Evolutionary conservation across 2,113 vertebrate species (phyloP).

Genomic region (Ptilorrhoa leucosticta): DNA sequence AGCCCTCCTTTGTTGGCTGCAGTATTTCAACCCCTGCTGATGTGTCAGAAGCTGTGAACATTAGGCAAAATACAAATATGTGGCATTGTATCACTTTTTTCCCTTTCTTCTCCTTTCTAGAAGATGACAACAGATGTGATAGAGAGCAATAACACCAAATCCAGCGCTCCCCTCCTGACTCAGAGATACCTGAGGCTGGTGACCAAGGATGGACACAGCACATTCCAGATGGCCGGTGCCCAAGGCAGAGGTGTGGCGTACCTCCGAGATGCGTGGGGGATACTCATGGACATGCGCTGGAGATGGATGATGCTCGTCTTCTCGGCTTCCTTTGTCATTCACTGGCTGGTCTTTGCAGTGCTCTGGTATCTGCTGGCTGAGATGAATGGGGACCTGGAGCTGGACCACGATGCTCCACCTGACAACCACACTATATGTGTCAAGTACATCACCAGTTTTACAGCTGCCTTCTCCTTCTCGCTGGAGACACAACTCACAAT

Average conservation of each 20-base stretch:
- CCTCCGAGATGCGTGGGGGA: slow-evolving; percentile 89
- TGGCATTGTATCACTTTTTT: not conserved
- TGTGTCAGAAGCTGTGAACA: slow-evolving; percentile 55
- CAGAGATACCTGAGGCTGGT: slow-evolving; percentile 81
- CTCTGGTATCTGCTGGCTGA: slow-evolving; percentile 95
- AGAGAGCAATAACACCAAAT: slow-evolving; percentile 77
- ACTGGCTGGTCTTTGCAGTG: slow-evolving; percentile 95
- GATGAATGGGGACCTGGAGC: slow-evolving; percentile 91
- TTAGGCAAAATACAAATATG: slow-evolving; percentile 24
- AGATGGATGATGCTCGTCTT: slow-evolving; percentile 95
- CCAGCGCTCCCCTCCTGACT: slow-evolving; percentile 79
- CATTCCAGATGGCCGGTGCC: slow-evolving; percentile 67
- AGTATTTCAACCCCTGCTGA: slow-evolving; percentile 54
- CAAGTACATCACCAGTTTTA: slow-evolving; percentile 94
- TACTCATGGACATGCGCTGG: slow-evolving; percentile 93
- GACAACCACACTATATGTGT: slow-evolving; percentile 93
- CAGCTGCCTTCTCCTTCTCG: slow-evolving; percentile 95
- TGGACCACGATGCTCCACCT: slow-evolving; percentile 88
- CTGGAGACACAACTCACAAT: slow-evolving; percentile 97
- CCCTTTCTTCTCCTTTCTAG: slow-evolving; percentile 19
- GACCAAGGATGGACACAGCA: slow-evolving; percentile 92
- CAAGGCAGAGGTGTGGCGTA: slow-evolving; percentile 76
- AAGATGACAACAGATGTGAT: slow-evolving; percentile 51
- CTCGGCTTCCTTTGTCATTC: slow-evolving; percentile 88
- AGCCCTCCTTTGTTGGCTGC: slow-evolving; percentile 61